A percentile compares a stretch with the other conserved stretches of the same genome.
phyloP scores from a whole-genome alignment of 2,888 invertebrate species.

The Cheilosia grossa region DNA sequence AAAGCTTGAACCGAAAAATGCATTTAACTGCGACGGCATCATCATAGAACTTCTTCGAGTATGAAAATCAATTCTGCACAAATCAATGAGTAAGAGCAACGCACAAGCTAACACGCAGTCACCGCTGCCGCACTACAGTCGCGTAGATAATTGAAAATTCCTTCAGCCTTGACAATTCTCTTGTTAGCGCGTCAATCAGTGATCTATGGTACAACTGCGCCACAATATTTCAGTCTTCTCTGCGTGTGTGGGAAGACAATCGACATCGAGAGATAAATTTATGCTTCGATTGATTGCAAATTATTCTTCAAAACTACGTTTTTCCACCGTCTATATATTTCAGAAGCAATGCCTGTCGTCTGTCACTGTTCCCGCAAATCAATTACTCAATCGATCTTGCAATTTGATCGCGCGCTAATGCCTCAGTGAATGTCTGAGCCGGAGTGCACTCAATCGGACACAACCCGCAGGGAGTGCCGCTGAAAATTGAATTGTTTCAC shows the following conservation, averaged over 20 bases:
- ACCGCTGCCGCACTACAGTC: not conserved
- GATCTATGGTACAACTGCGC: slow-evolving; percentile 60
- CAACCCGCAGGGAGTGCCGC: slow-evolving; percentile 47
- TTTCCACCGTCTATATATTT: slow-evolving; percentile 9
- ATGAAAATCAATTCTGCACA: not conserved
- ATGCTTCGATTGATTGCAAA: slow-evolving; percentile 68
- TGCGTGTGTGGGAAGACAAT: slow-evolving; percentile 56
- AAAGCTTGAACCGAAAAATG: slow-evolving; percentile 26
- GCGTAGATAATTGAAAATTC: slow-evolving; percentile 51
- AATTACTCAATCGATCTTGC: slow-evolving; percentile 69
- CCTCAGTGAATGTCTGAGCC: slow-evolving; percentile 13
- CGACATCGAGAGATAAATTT: slow-evolving; percentile 46
- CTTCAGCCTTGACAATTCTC: slow-evolving; percentile 60
- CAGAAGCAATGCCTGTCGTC: slow-evolving; percentile 50
- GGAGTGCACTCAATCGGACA: slow-evolving; percentile 31
- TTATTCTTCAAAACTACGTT: slow-evolving; percentile 17
- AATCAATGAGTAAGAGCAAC: slow-evolving; percentile 14
- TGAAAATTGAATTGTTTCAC: slow-evolving; percentile 59
- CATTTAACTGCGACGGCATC: not conserved
- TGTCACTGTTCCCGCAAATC: slow-evolving; percentile 63
- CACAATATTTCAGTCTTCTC: slow-evolving; percentile 19
- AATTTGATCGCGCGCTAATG: slow-evolving; percentile 57
- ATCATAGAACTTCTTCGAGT: slow-evolving; percentile 1
- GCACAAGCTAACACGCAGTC: not conserved
- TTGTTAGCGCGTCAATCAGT: slow-evolving; percentile 66